Evolutionary conservation across 23 tunicate species (phyloP).

Genomic region (Phallusia fumigata): DNA sequence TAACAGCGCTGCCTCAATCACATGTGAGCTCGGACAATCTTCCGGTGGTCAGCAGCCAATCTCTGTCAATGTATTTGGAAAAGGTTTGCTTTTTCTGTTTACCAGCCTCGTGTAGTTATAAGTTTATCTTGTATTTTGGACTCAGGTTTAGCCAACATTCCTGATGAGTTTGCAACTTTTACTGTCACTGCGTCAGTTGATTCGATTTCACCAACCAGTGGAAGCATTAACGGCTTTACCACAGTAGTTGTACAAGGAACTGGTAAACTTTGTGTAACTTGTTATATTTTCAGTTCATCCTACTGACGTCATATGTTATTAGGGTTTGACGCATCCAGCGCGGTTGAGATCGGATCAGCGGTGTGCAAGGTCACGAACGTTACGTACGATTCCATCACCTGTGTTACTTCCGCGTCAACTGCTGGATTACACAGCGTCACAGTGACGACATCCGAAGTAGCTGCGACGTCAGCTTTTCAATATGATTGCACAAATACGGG

Average conservation of each 20-base stretch:
- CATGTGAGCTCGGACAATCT: conserved; percentile 41
- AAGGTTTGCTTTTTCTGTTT: conserved; percentile 10
- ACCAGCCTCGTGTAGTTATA: neutral
- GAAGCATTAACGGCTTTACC: conserved; percentile 27
- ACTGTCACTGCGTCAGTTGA: conserved; percentile 15
- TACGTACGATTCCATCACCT: conserved; percentile 22
- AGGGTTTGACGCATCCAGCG: conserved; percentile 34
- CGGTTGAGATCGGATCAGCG: conserved; percentile 20
- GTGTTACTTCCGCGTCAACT: conserved; percentile 15
- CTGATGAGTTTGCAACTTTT: neutral
- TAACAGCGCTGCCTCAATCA: conserved; percentile 20
- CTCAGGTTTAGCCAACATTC: neutral
- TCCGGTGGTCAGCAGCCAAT: conserved; percentile 52
- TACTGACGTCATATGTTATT: neutral
- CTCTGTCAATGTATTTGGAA: conserved; percentile 19
- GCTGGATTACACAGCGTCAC: conserved; percentile 4
- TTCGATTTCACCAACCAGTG: conserved; percentile 21
- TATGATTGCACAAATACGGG: conserved; percentile 9
- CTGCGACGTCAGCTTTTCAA: neutral
- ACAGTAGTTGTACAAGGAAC: conserved; percentile 31
- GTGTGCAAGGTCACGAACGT: conserved; percentile 1
- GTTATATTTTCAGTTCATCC: too few species aligned
- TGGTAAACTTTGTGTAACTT: neutral
- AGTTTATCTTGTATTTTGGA: neutral
- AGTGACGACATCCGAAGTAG: conserved; percentile 22